Evolutionary conservation across 2,888 invertebrate genomes (phyloP), one percentile per base, ranked within the genome.

Genomic region (Ormyrus rosae): DNA sequence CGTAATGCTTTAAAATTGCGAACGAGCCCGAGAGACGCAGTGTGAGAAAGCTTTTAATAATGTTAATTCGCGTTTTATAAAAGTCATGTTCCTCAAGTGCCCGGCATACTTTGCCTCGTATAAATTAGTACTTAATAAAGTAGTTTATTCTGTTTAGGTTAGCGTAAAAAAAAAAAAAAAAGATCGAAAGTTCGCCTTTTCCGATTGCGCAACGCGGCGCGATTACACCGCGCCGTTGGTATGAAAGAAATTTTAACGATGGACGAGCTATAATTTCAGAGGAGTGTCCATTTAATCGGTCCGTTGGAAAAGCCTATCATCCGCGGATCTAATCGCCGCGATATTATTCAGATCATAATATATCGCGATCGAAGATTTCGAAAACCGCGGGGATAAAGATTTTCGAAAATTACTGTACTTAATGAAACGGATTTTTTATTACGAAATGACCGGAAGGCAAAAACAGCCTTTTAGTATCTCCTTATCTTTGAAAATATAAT

Each of bases 191-290:
- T 70, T 70, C 70, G 51, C 60, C 60, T 60, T 70, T 60, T 70
- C 70, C 19, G 58, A 50, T 70, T 70, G 34, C n/a, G 70, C 34
- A 70, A 70, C 7, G 10, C 19, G 19, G 19, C 19, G 19, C n/a
- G 69, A 70, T 70, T 70, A 70, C 60, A 70, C 6, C 50, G 48
- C 50, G 60, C 13, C 48, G 7, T 70, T 19, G 60, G 48, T 11
- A 70, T 50, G 70, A 70, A 60, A 70, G 60, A 70, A 70, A 70
- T 70, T 70, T 70, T 70, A 60, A 70, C 70, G 70, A 70, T 19
- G 70, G 70, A 60, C 70, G 58, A 70, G 53, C 61, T 72, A 72
- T 72, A 72, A 72, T 72, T 72, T 61, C 53, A 50, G 34, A 72
- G 61, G 71, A 72, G 61, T 72, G 61, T 61, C 45, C 45, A 34